Percentiles rank a stretch among this genome's conserved stretches.
These are phyloP conservation scores for Theristicus caerulescens DNA, from an alignment of 2,113 vertebrate species.

Conservation along the genomic window DNA sequence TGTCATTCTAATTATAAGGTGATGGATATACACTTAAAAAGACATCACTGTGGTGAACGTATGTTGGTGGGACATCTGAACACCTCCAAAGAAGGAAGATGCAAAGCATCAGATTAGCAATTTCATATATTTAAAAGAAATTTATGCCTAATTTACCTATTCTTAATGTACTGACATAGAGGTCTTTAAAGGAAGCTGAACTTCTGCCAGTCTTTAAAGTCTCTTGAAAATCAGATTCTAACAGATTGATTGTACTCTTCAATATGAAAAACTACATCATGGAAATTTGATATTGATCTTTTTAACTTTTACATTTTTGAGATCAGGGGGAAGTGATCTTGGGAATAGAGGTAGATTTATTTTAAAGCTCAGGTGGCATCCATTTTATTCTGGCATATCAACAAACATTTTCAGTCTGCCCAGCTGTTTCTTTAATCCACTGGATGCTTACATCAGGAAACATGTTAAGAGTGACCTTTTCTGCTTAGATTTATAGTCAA, in stretches of 20 bases:
- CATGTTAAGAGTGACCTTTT: conserved; percentile 30
- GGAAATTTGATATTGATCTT: conserved; percentile 45
- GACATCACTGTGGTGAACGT: neutral
- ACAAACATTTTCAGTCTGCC: conserved; percentile 37
- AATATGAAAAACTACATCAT: neutral
- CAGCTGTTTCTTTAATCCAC: conserved; percentile 27
- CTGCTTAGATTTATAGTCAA: neutral
- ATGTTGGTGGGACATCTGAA: neutral
- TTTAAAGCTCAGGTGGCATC: conserved; percentile 21
- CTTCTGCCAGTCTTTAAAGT: neutral
- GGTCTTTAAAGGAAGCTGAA: neutral
- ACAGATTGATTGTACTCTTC: neutral
- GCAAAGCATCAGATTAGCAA: neutral
- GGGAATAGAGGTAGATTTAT: conserved; percentile 16
- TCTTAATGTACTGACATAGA: neutral
- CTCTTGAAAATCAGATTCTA: conserved; percentile 1
- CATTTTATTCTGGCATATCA: conserved; percentile 19
- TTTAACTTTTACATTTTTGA: conserved; percentile 11
- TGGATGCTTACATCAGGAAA: conserved; percentile 19
- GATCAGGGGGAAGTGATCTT: neutral
- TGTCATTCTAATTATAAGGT: neutral
- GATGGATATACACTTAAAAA: neutral
- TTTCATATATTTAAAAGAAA: neutral
- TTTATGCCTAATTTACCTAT: neutral
- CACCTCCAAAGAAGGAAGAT: neutral